These are phyloP conservation scores for Pogonomyrmex barbatus DNA, from an alignment of 1,140 invertebrate species.

Conservation along the genomic window DNA sequence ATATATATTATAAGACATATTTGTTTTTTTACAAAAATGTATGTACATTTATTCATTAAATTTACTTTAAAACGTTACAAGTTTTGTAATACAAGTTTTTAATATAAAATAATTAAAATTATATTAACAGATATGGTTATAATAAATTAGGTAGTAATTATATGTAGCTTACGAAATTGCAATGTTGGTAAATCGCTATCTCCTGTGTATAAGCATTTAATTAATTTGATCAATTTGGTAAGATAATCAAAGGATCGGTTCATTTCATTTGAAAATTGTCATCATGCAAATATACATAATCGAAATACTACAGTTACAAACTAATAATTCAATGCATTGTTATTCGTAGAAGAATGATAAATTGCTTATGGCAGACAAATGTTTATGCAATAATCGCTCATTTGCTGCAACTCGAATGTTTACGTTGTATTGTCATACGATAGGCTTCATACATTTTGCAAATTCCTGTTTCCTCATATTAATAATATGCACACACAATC, in stretches of 20 bases:
- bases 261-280: conserved; percentile 43
- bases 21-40: background rate
- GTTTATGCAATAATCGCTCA: conserved; percentile 42
- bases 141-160: background rate
- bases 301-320: conserved; percentile 33
- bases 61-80: background rate
- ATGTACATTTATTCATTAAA: background rate
- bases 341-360: conserved; percentile 15
- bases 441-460: conserved; percentile 10
- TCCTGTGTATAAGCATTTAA: conserved; percentile 18
- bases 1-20: background rate
- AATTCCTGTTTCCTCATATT: background rate
- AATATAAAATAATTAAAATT: background rate
- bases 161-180: background rate
- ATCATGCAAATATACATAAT: conserved; percentile 25
- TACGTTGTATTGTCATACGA: background rate
- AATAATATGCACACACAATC: conserved; percentile 24
- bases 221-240: conserved; percentile 8
- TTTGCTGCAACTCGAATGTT: conserved; percentile 31
- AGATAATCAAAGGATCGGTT: conserved; percentile 30
- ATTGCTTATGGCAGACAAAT: conserved; percentile 20
- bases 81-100: background rate
- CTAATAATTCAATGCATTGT: conserved; percentile 32
- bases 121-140: background rate
- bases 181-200: conserved; percentile 1